Conservation (phyloP, 2,888 invertebrate species). For the Lasioglossum oenotherae region DNA sequence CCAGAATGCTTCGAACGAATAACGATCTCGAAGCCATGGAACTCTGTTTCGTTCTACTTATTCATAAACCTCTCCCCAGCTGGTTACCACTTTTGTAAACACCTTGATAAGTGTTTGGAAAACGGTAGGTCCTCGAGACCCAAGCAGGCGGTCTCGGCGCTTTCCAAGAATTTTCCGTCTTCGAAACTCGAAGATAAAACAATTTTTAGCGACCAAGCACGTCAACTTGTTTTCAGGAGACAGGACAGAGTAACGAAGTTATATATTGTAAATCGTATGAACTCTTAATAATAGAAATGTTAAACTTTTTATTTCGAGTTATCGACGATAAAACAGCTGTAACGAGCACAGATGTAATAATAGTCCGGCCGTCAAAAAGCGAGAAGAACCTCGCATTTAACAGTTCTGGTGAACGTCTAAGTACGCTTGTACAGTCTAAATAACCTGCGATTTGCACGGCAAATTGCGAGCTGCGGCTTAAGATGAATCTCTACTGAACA, state of each 20-base stretch:
- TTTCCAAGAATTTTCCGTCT: not conserved
- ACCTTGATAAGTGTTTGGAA: not conserved
- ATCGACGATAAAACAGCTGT: not conserved
- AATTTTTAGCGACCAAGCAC: not conserved
- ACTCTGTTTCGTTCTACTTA: not conserved
- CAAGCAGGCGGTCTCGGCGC: not conserved
- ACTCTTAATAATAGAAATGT: not conserved
- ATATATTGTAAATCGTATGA: not conserved
- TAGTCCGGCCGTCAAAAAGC: not conserved
- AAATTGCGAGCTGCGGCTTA: not conserved
- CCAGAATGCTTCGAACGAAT: not conserved
- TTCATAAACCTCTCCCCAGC: not conserved
- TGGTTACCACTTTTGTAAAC: not conserved
- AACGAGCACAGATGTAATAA: not conserved
- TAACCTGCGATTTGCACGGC: not conserved
- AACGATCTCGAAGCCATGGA: not conserved
- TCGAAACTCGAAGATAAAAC: not conserved
- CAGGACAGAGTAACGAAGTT: not conserved
- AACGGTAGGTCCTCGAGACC: not conserved
- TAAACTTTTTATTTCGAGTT: not conserved
- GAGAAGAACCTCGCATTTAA: not conserved
- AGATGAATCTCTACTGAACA: slow-evolving; percentile 29
- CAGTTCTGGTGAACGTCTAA: not conserved
- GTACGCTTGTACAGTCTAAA: not conserved
- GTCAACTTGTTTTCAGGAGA: not conserved